Base-by-base conservation (phyloP, 2,888 invertebrate genomes). In the Drosophila algonquin region DNA sequence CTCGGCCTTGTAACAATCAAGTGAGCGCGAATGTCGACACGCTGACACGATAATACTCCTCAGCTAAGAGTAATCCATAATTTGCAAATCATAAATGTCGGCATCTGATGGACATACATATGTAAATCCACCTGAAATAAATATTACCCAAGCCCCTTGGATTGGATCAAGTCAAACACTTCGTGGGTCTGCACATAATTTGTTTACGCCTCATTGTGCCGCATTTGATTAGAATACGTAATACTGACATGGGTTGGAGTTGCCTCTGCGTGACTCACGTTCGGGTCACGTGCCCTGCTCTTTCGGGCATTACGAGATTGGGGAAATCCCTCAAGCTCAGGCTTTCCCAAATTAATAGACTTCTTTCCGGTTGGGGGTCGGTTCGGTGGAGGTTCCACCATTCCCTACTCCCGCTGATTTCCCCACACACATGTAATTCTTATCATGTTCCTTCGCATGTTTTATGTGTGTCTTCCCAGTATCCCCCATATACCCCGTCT, bases 331-430 rank as follows among this genome's bases (percentile, higher is more conserved):
- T 40, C 21, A n/a, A 48, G 54, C 24, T 48, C 21, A n/a, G 32
- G 50, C 32, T 45, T 40, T n/a, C 46, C 40, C 64, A 63, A 72
- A 46, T 58, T 64, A 73, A 72, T 72, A 55, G 64, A 73, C 73
- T 73, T 64, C 18, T 18, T 45, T 10, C 35, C 27, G 40, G 21
- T 27, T 30, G 16, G 40, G 30, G 51, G 48, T n/a, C 30, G 7
- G 7, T 6, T 30, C 46, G 24, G 24, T 24, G 24, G 24, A 5
- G 0, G 8, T 32, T 14, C 27, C 27, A n/a, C 32, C 24, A 1
- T 32, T 16, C 27, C 18, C 18, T 32, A 12, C 40, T 35, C 30
- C 24, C 27, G 24, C 12, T 12, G 44, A 10, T 30, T 14, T n/a
- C 6, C 4, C 50, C 30, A 60, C 60, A 60, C n/a, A n/a, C n/a